Percentiles rank a stretch among this genome's conserved stretches.
phyloP scores from a whole-genome alignment of 2,113 vertebrate genomes.

The Oostethus manadensis region DNA sequence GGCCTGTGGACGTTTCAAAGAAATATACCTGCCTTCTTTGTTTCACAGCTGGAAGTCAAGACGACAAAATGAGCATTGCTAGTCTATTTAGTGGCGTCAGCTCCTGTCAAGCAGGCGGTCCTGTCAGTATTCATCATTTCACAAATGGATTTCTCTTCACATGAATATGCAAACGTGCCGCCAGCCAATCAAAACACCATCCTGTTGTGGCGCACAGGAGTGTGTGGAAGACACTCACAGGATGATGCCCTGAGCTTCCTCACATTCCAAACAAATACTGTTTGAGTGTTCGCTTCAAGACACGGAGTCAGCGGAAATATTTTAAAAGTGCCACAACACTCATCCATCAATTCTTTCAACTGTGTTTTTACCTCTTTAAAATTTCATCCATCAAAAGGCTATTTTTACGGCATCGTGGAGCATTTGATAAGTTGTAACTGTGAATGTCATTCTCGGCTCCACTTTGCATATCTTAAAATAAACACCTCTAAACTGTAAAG shows the following conservation, averaged over 20 bases:
- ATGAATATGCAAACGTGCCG: slow-evolving; percentile 52
- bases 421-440: slow-evolving; percentile 4
- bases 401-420: neutral
- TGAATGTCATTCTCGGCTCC: neutral
- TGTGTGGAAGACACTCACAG: slow-evolving; percentile 3
- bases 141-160: slow-evolving; percentile 41
- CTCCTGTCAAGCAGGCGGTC: slow-evolving; percentile 41
- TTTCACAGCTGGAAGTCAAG: slow-evolving; percentile 31
- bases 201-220: slow-evolving; percentile 13
- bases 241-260: slow-evolving; percentile 27
- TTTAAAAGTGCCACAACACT: slow-evolving; percentile 14
- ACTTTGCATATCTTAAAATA: neutral
- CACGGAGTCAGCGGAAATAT: neutral
- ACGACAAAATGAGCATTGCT: slow-evolving; percentile 33
- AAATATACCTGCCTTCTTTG: slow-evolving; percentile 11
- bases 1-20: slow-evolving; percentile 3
- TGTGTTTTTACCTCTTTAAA: neutral
- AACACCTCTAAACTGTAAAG: slow-evolving; percentile 1
- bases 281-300: slow-evolving; percentile 24
- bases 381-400: slow-evolving; percentile 8
- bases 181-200: slow-evolving; percentile 39
- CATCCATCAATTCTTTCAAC: neutral
- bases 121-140: slow-evolving; percentile 54
- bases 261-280: slow-evolving; percentile 25
- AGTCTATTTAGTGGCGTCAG: slow-evolving; percentile 53